These are phyloP conservation scores for Thalassarche chlororhynchos DNA, from an alignment of 2,113 vertebrate genomes.

Conservation along the genomic window DNA sequence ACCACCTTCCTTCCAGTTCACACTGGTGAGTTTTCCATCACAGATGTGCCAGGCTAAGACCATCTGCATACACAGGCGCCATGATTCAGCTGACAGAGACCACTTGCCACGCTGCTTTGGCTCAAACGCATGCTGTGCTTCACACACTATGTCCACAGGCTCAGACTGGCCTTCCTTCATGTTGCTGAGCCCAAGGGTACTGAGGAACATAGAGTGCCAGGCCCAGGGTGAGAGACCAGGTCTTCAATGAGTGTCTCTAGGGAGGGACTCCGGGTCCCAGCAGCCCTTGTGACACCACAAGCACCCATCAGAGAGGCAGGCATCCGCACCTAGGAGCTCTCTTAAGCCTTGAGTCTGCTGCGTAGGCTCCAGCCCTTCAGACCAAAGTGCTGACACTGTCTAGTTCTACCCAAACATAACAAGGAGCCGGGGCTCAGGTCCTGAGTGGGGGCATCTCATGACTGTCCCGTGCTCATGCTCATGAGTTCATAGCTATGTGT, in stretches of 20 bases:
- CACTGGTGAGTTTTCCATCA: background rate
- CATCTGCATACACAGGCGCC: background rate
- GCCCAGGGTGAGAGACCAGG: background rate
- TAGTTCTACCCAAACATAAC: background rate
- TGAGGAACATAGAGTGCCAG: background rate
- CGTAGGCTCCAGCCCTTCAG: background rate
- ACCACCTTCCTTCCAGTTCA: background rate
- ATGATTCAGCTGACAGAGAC: background rate
- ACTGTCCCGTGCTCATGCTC: background rate
- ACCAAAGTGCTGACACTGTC: background rate
- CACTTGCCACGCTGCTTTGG: background rate
- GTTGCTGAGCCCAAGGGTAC: background rate
- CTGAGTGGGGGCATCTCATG: background rate
- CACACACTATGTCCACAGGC: background rate
- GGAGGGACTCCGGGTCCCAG: background rate
- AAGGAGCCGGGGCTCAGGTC: background rate
- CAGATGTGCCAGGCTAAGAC: background rate
- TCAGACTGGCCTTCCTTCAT: background rate
- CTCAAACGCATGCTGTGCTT: background rate
- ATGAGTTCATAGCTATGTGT: background rate
- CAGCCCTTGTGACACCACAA: background rate
- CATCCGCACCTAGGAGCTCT: background rate
- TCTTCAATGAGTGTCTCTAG: background rate
- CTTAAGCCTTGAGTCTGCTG: background rate
- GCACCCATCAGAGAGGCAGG: background rate